Conservation (phyloP, 1,140 invertebrate species). For the Laupala kohalensis region DNA sequence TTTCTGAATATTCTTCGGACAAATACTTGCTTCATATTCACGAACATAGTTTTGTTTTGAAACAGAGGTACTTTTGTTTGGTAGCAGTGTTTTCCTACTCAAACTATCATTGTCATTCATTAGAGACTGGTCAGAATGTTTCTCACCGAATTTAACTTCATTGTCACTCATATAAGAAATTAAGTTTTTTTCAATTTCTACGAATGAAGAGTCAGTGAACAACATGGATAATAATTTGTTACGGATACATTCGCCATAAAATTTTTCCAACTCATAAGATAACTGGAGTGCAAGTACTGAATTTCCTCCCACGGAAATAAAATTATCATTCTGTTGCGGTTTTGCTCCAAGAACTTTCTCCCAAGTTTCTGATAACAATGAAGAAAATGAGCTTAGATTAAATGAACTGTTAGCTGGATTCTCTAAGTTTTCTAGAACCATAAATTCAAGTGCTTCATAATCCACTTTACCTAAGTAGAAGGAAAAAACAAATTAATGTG, state of each 20-base stretch:
- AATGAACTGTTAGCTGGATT: no score
- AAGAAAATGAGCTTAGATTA: no score
- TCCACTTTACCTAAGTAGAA: no score
- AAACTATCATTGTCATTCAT: no score
- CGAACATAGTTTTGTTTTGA: no score
- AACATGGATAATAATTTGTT: not conserved
- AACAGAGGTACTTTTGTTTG: not conserved
- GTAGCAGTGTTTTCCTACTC: not conserved
- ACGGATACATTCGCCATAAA: not conserved
- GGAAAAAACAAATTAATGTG: no score
- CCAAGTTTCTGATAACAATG: not conserved
- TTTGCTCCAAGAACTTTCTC: not conserved
- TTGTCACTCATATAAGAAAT: not conserved
- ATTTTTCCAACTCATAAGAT: slow-evolving; percentile 3
- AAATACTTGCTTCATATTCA: no score
- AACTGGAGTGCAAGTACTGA: slow-evolving; percentile 8
- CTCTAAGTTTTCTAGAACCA: no score
- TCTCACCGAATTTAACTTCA: no score
- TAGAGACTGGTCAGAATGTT: not conserved
- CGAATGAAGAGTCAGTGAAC: not conserved
- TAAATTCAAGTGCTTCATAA: no score
- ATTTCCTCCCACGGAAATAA: slow-evolving; percentile 8
- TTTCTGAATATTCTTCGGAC: no score
- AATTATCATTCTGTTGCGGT: not conserved
- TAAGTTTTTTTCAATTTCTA: not conserved